Percentiles rank a stretch among this genome's conserved stretches.
These are phyloP conservation scores for Eremobia ochroleuca DNA, from an alignment of 2,888 invertebrate genomes.

Conservation along the genomic window DNA sequence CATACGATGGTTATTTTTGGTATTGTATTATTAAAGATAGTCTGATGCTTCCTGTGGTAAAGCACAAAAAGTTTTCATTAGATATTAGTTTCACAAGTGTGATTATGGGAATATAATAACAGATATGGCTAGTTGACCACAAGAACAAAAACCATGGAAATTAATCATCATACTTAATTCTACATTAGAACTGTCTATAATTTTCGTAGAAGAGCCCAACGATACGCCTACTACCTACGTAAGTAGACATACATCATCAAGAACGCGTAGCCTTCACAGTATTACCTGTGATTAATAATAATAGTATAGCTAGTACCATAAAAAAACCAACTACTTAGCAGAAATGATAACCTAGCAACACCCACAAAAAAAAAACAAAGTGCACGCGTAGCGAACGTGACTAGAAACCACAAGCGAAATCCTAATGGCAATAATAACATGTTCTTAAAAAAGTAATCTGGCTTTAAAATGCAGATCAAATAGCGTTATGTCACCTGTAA, in stretches of 20 bases:
- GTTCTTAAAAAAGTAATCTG: slow-evolving; percentile 25
- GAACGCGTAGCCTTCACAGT: slow-evolving; percentile 33
- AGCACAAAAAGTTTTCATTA: slow-evolving; percentile 5
- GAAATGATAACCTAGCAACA: slow-evolving; percentile 30
- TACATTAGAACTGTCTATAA: slow-evolving; percentile 36
- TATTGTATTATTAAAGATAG: background rate
- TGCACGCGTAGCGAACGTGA: slow-evolving; percentile 48
- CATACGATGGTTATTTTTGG: background rate
- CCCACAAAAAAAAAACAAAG: slow-evolving; percentile 32
- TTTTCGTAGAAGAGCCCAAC: slow-evolving; percentile 1
- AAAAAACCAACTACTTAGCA: slow-evolving; percentile 15
- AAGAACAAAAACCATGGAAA: slow-evolving; percentile 39
- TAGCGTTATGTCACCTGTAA: slow-evolving; percentile 48
- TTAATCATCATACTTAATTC: slow-evolving; percentile 44
- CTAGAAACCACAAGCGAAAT: slow-evolving; percentile 31
- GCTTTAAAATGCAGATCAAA: slow-evolving; percentile 37
- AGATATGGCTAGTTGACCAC: slow-evolving; percentile 23
- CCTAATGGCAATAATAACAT: slow-evolving; percentile 25
- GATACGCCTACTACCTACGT: background rate
- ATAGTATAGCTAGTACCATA: background rate
- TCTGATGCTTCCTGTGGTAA: background rate
- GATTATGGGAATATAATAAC: slow-evolving; percentile 36
- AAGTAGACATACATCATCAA: slow-evolving; percentile 13
- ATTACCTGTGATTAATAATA: slow-evolving; percentile 11
- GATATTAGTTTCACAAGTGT: slow-evolving; percentile 1